These are phyloP conservation scores for Elanus axillaris DNA, from an alignment of 2,113 vertebrate genomes.

Conservation along the genomic window DNA sequence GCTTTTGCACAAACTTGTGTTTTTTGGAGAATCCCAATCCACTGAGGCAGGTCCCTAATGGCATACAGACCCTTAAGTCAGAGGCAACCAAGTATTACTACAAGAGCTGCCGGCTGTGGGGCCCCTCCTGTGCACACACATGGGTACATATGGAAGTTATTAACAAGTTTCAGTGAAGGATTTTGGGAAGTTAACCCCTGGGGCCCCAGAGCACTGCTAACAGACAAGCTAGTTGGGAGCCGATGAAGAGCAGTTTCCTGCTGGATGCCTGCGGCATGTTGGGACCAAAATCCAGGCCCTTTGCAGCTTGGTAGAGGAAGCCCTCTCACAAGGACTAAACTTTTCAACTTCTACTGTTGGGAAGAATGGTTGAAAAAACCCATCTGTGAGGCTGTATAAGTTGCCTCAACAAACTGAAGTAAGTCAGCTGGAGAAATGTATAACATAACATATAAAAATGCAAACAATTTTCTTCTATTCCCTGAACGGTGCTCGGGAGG, in stretches of 20 bases:
- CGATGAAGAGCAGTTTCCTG: slow-evolving; percentile 12
- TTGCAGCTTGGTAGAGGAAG: not conserved
- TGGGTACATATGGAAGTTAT: slow-evolving; percentile 49
- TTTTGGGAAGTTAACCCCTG: slow-evolving; percentile 56
- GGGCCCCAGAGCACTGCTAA: not conserved
- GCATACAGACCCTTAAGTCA: slow-evolving; percentile 29
- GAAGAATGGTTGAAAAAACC: not conserved
- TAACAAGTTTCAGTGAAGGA: slow-evolving; percentile 17
- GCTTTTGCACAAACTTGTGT: not conserved
- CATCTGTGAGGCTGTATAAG: not conserved
- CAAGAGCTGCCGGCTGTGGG: slow-evolving; percentile 32
- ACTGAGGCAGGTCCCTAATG: not conserved
- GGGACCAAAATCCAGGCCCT: not conserved
- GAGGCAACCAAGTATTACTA: slow-evolving; percentile 46
- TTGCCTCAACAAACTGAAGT: slow-evolving; percentile 17
- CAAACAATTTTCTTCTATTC: slow-evolving; percentile 24
- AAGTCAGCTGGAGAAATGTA: not conserved
- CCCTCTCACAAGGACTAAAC: not conserved
- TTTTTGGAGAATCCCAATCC: not conserved
- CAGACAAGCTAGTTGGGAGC: not conserved
- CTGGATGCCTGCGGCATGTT: not conserved
- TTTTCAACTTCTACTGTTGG: slow-evolving; percentile 24
- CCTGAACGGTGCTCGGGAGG: not conserved
- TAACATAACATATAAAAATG: slow-evolving; percentile 36
- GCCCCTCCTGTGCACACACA: slow-evolving; percentile 45